These are phyloP conservation scores for Hycleus phaleratus DNA, from an alignment of 1,140 invertebrate species.

Conservation along the genomic window DNA sequence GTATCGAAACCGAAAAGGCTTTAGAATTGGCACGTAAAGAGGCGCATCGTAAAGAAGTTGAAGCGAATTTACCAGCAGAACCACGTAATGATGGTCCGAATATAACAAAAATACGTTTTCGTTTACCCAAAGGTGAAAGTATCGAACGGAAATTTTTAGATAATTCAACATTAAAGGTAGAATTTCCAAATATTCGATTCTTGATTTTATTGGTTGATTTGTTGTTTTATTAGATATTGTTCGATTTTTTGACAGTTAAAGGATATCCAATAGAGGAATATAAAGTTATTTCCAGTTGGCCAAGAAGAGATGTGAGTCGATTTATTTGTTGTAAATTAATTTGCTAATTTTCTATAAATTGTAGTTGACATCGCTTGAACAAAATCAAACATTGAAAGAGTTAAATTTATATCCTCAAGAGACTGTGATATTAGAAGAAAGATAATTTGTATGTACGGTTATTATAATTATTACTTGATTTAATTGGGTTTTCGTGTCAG, in stretches of 20 bases:
- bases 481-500: too few species aligned
- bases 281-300: conserved; percentile 87
- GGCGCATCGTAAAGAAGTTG: conserved; percentile 49
- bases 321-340: not conserved
- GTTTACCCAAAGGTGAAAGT: conserved; percentile 65
- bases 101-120: conserved; percentile 67
- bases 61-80: conserved; percentile 56
- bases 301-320: conserved; percentile 78
- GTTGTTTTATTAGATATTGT: conserved; percentile 51
- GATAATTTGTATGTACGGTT: conserved; percentile 48
- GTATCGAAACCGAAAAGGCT: conserved; percentile 60
- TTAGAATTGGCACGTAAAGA: conserved; percentile 64
- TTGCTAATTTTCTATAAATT: conserved; percentile 26
- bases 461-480: too few species aligned
- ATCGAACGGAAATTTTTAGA: conserved; percentile 67
- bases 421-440: conserved; percentile 85
- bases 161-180: conserved; percentile 55
- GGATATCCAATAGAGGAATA: conserved; percentile 81
- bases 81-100: conserved; percentile 47
- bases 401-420: conserved; percentile 86
- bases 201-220: conserved; percentile 7
- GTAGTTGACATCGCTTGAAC: conserved; percentile 75
- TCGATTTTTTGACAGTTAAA: conserved; percentile 79
- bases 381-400: conserved; percentile 64
- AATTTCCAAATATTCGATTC: conserved; percentile 3